Evolutionary conservation across 2,797 vertebrate genomes (phyloP).

Genomic region (Halcyon chelicuti): DNA sequence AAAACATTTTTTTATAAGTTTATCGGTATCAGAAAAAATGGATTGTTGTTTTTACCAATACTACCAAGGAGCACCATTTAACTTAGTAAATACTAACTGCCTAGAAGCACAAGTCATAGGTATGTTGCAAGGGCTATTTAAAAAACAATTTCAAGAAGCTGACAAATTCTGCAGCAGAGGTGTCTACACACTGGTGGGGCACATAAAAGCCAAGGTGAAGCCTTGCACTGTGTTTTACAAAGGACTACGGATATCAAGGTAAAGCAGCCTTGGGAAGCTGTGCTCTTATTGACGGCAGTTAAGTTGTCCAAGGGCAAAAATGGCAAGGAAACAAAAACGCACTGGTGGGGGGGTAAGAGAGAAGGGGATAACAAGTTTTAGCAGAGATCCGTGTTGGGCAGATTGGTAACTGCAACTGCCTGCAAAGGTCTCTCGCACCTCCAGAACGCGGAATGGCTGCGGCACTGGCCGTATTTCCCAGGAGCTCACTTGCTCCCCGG

Average conservation of each 20-base stretch:
- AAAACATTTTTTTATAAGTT: neutral
- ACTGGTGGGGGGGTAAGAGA: neutral
- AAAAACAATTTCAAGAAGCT: neutral
- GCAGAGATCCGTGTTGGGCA: neutral
- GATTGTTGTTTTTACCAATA: neutral
- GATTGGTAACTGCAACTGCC: neutral
- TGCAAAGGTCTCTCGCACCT: neutral
- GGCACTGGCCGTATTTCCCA: neutral
- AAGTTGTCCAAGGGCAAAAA: neutral
- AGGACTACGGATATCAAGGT: neutral
- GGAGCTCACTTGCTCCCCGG: neutral
- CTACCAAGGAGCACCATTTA: neutral
- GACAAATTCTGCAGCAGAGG: constrained; percentile 3
- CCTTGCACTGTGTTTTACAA: neutral
- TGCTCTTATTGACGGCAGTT: neutral
- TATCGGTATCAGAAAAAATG: neutral
- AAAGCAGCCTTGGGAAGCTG: neutral
- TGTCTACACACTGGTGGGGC: neutral
- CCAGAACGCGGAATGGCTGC: accelerated
- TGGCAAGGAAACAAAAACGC: neutral
- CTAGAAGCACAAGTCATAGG: neutral
- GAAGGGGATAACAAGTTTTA: neutral
- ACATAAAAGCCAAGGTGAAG: neutral
- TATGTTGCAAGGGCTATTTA: neutral
- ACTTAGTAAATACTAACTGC: neutral